Evolutionary conservation across 2,113 vertebrate genomes (phyloP), one percentile per base, ranked within the genome.

Genomic region (Zosterops lateralis): DNA sequence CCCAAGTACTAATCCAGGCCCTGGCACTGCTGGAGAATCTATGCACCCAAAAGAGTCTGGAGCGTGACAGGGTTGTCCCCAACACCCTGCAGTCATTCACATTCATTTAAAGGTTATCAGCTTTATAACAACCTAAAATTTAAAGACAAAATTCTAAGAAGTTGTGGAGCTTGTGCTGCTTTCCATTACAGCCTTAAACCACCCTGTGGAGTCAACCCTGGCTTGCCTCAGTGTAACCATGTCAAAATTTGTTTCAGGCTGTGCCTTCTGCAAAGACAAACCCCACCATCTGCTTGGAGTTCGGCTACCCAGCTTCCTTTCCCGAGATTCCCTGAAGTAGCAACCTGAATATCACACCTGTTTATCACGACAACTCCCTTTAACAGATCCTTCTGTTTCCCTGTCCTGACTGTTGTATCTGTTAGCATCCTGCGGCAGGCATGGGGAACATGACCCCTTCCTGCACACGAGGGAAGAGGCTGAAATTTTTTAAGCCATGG

Each of bases 311-410:
- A 86, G 79, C 74, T 78, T 95, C 57, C 72, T 58, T 96, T 71
- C 51, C 88, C 0, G 81, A 96, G 92, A 92, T 44, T 93, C 77
- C 87, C 97, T 94, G 76, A 88, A 91, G 87, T 84, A 87, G 89
- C 70, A 93, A 84, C 85, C 93, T 96, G 95, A 76, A 81, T 87
- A 73, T 97, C 93, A 96, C 89, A 96, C 86, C 94, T 96, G 91
- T 96, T 96, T 95, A 97, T 95, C 89, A 84, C 3, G 88, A 94
- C 95, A 97, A 87, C 91, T 88, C 88, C 93, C 84, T 92, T 87
- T 85, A 94, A 93, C 87, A 91, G 92, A 86, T 93, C 82, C 89
- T 62, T 91, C 79, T 93, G 93, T 79, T 93, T 86, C 88, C 92
- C 83, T 89, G 87, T 81, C 97, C 94, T 92, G 93, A 93, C 94